Evolutionary conservation across 2,113 vertebrate genomes (phyloP), one percentile per base, ranked within the genome.

Genomic region (Hemibagrus wyckioides): DNA sequence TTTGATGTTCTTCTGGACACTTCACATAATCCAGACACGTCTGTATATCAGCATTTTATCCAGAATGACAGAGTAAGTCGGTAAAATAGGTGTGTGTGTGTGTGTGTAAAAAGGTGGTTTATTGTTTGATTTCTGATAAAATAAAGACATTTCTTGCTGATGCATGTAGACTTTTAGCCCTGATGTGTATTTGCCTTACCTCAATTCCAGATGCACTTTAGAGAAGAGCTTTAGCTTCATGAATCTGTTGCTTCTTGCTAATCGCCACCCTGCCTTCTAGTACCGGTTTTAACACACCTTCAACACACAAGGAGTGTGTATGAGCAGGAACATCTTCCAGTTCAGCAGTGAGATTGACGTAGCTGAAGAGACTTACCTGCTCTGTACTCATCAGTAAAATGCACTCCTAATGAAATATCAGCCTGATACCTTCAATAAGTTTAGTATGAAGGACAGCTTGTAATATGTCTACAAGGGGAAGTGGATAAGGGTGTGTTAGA

Each of bases 201-300:
- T 44, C 28, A 41, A 63, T 30, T 48, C 71, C 44, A 25, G 41
- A 65, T 19, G 81, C 71, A 79, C 81, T 83, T 77, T 83, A 87
- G 86, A 79, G 23, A 75, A 67, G 57, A 83, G 86, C 71, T 83
- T 77, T 54, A 79, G 71, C 44, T 7, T 79, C 33, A 48, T 77
- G 30, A 52, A 44, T 57, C 54, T 56, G 48, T 23, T 73, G n/a
- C 65, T 67, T 36, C 19, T 76, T 8, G 25, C 69, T 59, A 28
- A 75, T 57, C 83, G 1, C 41, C 73, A 8, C 4, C 41, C 25
- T 50, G 25, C 25, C 23, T 76, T 76, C 28, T 17, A n/a, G 6
- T 48, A 1, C 69, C 25, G 36, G 19, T 23, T 73, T 73, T 73
- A 5, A 48, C 73, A 76, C 41, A 13, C 69, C 36, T 75, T 2